Evolutionary conservation across 2,888 invertebrate species (phyloP).

Genomic region (Thera obeliscata): DNA sequence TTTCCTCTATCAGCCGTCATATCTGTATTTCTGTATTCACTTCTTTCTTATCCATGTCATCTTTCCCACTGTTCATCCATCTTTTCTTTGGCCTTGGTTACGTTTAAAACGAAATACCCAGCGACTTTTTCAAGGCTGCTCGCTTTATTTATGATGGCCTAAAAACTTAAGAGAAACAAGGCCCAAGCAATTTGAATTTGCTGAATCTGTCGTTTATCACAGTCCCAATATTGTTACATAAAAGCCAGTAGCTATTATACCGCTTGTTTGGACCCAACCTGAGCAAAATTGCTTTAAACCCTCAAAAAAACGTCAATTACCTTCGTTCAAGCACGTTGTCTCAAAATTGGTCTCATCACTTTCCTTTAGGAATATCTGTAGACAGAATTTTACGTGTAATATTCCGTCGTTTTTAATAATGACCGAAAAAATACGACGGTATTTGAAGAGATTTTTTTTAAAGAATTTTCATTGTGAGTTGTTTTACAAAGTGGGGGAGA

Average conservation of each 20-base stretch:
- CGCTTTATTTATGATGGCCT: too few species aligned
- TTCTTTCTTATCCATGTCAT: too few species aligned
- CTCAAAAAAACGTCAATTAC: constrained; percentile 40
- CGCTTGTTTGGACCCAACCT: constrained; percentile 27
- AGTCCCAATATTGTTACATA: constrained; percentile 26
- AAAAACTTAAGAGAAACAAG: not conserved
- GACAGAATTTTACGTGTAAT: constrained; percentile 52
- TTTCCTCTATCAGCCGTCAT: too few species aligned
- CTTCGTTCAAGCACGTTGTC: constrained; percentile 45
- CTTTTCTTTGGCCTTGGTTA: too few species aligned
- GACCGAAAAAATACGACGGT: constrained; percentile 56
- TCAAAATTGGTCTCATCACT: constrained; percentile 53
- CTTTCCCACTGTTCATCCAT: too few species aligned
- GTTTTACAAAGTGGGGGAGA: constrained; percentile 55
- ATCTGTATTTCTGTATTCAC: too few species aligned
- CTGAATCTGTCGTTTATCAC: constrained; percentile 28
- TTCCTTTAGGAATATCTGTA: constrained; percentile 49
- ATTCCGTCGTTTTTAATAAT: constrained; percentile 58
- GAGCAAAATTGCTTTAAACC: constrained; percentile 33
- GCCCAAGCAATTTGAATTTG: constrained; percentile 15
- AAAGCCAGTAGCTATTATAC: constrained; percentile 26
- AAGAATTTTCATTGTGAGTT: constrained; percentile 60
- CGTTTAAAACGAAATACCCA: too few species aligned
- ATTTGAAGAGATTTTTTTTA: constrained; percentile 55
- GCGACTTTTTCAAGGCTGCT: too few species aligned